Evolutionary conservation across 2,113 vertebrate species (phyloP).

Genomic region (Seriola aureovittata): DNA sequence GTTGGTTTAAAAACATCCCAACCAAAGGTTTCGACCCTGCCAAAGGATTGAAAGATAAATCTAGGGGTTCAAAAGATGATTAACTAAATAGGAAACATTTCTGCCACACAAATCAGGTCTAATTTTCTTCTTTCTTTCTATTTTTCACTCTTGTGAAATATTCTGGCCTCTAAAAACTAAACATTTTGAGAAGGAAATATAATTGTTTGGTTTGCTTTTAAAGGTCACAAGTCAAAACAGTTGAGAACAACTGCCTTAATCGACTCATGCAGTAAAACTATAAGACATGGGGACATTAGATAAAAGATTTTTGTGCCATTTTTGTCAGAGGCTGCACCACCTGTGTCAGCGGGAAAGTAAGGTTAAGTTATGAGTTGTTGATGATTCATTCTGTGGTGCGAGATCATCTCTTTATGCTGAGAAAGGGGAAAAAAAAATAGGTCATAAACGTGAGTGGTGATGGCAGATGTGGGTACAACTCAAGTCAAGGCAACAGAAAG

Average conservation of each 20-base stretch:
- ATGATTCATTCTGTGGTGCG: neutral
- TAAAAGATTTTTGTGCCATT: neutral
- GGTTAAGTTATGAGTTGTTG: neutral
- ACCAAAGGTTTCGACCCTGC: too few relatives aligned
- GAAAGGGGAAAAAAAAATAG: neutral
- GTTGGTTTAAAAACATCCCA: too few relatives aligned
- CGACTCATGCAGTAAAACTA: neutral
- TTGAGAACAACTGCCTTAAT: neutral
- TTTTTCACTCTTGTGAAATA: too few relatives aligned
- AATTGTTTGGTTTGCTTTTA: neutral
- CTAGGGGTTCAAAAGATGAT: too few relatives aligned
- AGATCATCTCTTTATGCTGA: neutral
- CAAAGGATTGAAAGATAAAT: too few relatives aligned
- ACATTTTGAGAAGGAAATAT: neutral
- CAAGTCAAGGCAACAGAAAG: neutral
- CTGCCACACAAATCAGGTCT: too few relatives aligned
- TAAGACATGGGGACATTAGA: neutral
- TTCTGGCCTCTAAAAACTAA: neutral
- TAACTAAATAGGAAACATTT: too few relatives aligned
- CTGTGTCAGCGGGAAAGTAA: neutral
- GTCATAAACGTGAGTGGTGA: neutral
- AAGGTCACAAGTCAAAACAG: neutral
- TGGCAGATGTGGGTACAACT: neutral
- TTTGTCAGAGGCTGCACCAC: neutral
- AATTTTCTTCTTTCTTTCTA: too few relatives aligned